Percentiles rank a stretch among this genome's conserved stretches.
Conservation (phyloP, 2,888 invertebrate species). For the Chloromyia formosa region DNA sequence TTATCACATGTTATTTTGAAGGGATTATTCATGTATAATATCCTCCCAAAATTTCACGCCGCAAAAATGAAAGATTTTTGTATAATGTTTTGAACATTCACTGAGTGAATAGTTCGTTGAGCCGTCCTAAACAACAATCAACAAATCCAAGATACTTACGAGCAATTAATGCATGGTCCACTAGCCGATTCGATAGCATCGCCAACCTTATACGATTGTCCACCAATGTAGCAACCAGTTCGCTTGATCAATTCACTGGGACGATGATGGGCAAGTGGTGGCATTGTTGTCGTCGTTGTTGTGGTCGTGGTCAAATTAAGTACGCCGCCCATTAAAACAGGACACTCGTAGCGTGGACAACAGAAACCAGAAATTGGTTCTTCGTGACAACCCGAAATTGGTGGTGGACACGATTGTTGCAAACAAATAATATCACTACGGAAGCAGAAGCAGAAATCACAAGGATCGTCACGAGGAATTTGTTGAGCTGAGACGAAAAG, state of each 20-base stretch:
- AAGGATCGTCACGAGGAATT: constrained; percentile 92
- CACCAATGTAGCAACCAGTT: constrained; percentile 86
- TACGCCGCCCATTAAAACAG: constrained; percentile 85
- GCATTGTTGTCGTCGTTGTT: constrained; percentile 86
- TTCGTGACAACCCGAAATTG: constrained; percentile 89
- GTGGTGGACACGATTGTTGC: constrained; percentile 94
- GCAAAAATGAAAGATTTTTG: no score
- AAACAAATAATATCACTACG: constrained; percentile 94
- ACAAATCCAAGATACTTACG: constrained; percentile 73
- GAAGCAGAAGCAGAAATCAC: constrained; percentile 97
- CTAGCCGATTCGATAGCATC: constrained; percentile 86
- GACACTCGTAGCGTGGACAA: constrained; percentile 93
- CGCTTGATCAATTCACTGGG: constrained; percentile 51
- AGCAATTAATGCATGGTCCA: constrained; percentile 93
- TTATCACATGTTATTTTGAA: no score
- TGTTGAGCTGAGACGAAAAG: constrained; percentile 94
- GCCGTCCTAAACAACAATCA: no score
- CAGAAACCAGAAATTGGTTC: constrained; percentile 94
- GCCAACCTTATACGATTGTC: constrained; percentile 85
- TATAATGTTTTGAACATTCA: no score
- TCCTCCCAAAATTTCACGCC: no score
- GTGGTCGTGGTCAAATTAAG: constrained; percentile 87
- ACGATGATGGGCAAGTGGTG: constrained; percentile 80
- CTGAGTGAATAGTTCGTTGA: no score
- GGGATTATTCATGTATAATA: no score